These are phyloP conservation scores for Euzetes globulus DNA, from an alignment of 2,888 invertebrate species.

Conservation along the genomic window DNA sequence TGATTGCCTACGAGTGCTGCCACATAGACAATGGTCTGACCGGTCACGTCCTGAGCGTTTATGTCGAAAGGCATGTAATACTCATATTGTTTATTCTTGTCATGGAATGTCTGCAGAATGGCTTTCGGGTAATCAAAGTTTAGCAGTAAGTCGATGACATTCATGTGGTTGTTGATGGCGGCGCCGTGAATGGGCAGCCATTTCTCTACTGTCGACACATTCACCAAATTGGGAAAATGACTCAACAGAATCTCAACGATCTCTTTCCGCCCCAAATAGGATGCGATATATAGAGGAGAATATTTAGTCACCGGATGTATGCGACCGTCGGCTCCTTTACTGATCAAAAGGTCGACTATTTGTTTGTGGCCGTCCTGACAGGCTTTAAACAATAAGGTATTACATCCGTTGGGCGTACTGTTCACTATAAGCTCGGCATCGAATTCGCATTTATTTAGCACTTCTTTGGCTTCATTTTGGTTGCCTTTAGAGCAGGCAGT, in stretches of 20 bases:
- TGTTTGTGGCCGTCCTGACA: conserved; percentile 74
- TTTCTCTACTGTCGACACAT: conserved; percentile 79
- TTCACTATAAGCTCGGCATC: conserved; percentile 58
- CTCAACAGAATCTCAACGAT: conserved; percentile 63
- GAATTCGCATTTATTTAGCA: conserved; percentile 46
- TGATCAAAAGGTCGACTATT: conserved; percentile 67
- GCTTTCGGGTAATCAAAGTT: conserved; percentile 68
- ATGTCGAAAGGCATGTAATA: conserved; percentile 85
- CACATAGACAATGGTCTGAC: conserved; percentile 81
- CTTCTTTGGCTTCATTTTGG: not conserved
- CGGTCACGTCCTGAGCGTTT: conserved; percentile 79
- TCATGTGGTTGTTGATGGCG: conserved; percentile 74
- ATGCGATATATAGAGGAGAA: conserved; percentile 82
- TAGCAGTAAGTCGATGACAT: conserved; percentile 68
- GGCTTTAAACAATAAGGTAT: conserved; percentile 57
- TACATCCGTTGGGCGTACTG: conserved; percentile 77
- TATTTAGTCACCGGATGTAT: conserved; percentile 84
- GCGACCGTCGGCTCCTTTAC: conserved; percentile 69
- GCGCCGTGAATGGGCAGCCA: conserved; percentile 90
- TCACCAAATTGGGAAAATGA: conserved; percentile 73
- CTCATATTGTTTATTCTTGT: conserved; percentile 57
- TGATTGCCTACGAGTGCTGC: conserved; percentile 76
- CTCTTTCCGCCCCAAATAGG: conserved; percentile 71
- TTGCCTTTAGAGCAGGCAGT: conserved; percentile 30
- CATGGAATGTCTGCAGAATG: conserved; percentile 52